A percentile compares a stretch with the other conserved stretches of the same genome.
phyloP scores from a whole-genome alignment of 1,140 invertebrate genomes.

The Saccostrea glomerata region DNA sequence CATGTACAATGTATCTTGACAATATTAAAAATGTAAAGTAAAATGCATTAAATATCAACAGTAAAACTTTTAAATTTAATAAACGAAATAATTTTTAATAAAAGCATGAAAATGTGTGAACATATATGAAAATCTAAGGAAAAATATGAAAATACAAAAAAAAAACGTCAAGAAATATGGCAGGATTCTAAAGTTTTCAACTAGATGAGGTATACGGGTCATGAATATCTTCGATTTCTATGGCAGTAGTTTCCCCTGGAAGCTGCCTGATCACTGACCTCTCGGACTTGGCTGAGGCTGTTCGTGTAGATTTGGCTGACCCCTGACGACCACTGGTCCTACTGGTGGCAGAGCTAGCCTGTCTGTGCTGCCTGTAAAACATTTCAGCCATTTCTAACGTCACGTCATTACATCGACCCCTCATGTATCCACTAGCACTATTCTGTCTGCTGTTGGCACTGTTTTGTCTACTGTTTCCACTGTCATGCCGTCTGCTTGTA shows the following conservation, averaged over 20 bases:
- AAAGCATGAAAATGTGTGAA: too few relatives aligned
- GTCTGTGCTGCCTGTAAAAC: slow-evolving; percentile 39
- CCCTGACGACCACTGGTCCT: slow-evolving; percentile 38
- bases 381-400: slow-evolving; percentile 50
- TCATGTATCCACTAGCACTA: slow-evolving; percentile 23
- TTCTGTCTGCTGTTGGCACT: slow-evolving; percentile 32
- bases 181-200: slow-evolving; percentile 7
- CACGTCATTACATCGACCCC: slow-evolving; percentile 34
- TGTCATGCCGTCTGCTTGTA: neutral
- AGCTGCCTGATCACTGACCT: slow-evolving; percentile 13
- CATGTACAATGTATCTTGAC: too few relatives aligned
- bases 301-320: slow-evolving; percentile 44
- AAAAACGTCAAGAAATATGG: neutral
- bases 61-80: too few relatives aligned
- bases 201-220: neutral
- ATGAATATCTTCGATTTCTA: slow-evolving; percentile 52
- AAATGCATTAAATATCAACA: too few relatives aligned
- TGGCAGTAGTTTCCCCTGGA: slow-evolving; percentile 53
- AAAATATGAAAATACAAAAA: neutral
- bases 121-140: too few relatives aligned
- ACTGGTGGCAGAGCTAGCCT: slow-evolving; percentile 50
- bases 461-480: slow-evolving; percentile 13
- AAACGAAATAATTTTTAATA: too few relatives aligned
- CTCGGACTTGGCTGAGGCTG: slow-evolving; percentile 42
- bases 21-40: too few relatives aligned